Percentiles rank a stretch among this genome's conserved stretches.
Conservation (phyloP, 2,113 vertebrate species). For the Barnardius zonarius region DNA sequence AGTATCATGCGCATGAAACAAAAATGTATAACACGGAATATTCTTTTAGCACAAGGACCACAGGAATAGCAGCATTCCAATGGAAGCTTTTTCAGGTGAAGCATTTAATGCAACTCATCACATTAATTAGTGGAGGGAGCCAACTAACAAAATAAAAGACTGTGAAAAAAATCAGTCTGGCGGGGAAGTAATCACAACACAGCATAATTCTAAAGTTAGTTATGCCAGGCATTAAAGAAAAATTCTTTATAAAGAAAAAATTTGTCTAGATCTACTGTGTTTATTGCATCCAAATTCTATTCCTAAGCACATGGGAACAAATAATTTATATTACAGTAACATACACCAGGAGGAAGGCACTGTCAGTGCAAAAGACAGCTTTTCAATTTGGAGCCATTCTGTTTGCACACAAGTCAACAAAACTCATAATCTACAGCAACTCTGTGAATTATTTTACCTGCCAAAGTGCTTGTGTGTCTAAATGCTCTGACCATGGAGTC, state of each 20-base stretch:
- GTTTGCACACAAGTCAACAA: neutral
- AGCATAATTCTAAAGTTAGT: neutral
- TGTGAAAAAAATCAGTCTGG: neutral
- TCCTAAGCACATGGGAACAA: neutral
- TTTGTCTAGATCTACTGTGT: neutral
- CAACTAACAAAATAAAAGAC: neutral
- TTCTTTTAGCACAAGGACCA: neutral
- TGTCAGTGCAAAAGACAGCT: neutral
- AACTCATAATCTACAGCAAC: neutral
- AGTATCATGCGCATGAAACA: neutral
- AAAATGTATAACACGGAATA: neutral
- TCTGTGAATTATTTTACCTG: constrained; percentile 72
- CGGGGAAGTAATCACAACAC: neutral
- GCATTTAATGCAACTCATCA: neutral
- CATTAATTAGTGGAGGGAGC: neutral
- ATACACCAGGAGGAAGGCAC: neutral
- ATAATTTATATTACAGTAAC: neutral
- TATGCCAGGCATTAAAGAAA: neutral
- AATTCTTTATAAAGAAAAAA: neutral
- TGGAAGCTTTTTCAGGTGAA: neutral
- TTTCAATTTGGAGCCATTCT: neutral
- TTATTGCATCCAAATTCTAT: neutral
- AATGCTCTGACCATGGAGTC: constrained; percentile 85
- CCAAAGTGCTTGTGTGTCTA: constrained; percentile 91
- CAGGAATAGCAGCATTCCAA: neutral